Percentiles rank a stretch among this genome's conserved stretches.
Conservation (phyloP, 2,113 vertebrate species). For the Caranx ignobilis region DNA sequence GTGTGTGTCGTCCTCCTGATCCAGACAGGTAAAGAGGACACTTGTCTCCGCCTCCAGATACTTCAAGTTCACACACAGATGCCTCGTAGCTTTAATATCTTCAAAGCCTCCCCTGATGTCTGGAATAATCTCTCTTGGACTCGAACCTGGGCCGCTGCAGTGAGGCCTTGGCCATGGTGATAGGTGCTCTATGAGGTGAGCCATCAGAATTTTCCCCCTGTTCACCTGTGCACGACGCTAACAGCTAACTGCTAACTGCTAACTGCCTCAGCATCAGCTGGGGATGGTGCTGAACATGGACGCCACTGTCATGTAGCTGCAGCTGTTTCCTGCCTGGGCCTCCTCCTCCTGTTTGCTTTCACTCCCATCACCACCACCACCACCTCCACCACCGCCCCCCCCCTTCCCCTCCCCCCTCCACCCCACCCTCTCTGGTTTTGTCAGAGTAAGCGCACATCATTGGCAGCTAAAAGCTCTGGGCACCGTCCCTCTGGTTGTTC, state of each 20-base stretch:
- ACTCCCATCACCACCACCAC: not conserved
- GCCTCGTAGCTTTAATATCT: too few species aligned
- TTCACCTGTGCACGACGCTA: not conserved
- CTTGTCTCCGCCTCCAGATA: too few species aligned
- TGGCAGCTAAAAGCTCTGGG: conserved; percentile 86
- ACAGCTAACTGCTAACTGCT: conserved; percentile 5
- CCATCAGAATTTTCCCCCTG: too few species aligned
- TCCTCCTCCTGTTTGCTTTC: conserved; percentile 16
- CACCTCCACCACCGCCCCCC: conserved; percentile 12
- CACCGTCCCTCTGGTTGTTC: conserved; percentile 84
- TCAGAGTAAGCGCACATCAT: conserved; percentile 84
- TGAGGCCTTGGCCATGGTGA: too few species aligned
- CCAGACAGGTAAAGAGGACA: too few species aligned
- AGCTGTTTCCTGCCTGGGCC: conserved; percentile 82
- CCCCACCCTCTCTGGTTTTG: conserved; percentile 51
- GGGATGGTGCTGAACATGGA: conserved; percentile 42
- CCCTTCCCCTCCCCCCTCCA: not conserved
- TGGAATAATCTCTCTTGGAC: too few species aligned
- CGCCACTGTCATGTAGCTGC: conserved; percentile 69
- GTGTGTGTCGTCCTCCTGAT: too few species aligned
- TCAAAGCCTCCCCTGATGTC: too few species aligned
- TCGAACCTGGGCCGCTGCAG: too few species aligned
- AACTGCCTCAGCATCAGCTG: not conserved
- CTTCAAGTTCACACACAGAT: too few species aligned
- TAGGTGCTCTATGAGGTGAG: too few species aligned